Evolutionary conservation across 2,113 vertebrate genomes (phyloP).

Genomic region (Calonectris borealis): DNA sequence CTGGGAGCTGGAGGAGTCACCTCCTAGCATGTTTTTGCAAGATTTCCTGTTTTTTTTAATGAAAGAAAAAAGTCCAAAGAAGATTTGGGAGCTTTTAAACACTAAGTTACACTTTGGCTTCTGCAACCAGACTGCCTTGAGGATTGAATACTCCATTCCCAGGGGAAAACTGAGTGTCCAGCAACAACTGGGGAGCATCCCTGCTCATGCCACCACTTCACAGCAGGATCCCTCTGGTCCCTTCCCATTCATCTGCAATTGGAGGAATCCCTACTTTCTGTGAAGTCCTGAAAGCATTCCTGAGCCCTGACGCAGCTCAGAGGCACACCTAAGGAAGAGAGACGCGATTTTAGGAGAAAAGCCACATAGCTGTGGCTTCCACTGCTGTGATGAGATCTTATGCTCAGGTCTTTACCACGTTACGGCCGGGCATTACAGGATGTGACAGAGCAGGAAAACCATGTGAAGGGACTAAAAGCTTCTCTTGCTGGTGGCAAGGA

Average conservation of each 20-base stretch:
- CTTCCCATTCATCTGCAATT: background rate
- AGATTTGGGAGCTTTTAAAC: background rate
- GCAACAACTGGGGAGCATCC: background rate
- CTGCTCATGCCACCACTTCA: background rate
- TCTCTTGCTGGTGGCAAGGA: slow-evolving; percentile 28
- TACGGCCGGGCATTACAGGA: background rate
- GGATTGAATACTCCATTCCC: background rate
- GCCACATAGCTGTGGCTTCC: slow-evolving; percentile 22
- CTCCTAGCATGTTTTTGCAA: background rate
- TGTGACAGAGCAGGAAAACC: background rate
- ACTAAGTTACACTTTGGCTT: background rate
- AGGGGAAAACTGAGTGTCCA: background rate
- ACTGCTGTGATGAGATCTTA: background rate
- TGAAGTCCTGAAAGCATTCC: background rate
- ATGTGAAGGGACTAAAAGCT: background rate
- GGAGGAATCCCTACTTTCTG: background rate
- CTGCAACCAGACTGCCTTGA: background rate
- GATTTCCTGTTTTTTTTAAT: background rate
- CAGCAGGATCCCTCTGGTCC: background rate
- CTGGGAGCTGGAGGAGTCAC: background rate
- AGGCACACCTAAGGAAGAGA: slow-evolving; percentile 23
- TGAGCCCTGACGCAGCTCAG: background rate
- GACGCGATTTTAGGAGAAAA: slow-evolving; percentile 12
- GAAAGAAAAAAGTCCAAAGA: background rate
- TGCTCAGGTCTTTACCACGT: background rate